Conservation (phyloP, 2,888 invertebrate genomes). For the Zygogramma bicolorata region DNA sequence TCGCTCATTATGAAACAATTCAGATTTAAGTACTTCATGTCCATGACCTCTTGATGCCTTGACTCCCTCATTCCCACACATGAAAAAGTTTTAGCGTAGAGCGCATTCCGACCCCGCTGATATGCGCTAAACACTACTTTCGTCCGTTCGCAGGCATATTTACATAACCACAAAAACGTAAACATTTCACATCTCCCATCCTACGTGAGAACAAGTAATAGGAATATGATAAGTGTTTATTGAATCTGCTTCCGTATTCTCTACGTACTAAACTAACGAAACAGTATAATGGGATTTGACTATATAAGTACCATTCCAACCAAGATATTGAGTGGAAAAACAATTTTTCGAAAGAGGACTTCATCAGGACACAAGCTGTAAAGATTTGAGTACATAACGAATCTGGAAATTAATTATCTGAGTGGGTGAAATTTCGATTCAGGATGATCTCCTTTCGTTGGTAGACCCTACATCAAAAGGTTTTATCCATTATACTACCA, state of each 20-base stretch:
- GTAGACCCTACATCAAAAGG: too few species aligned
- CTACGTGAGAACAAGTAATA: slow-evolving; percentile 19
- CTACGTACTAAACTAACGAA: background rate
- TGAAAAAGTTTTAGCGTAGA: background rate
- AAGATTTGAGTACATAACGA: too few species aligned
- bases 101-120: background rate
- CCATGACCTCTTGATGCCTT: background rate
- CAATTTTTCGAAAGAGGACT: background rate
- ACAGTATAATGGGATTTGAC: slow-evolving; percentile 2
- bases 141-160: background rate
- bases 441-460: too few species aligned
- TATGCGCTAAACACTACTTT: background rate
- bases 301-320: background rate
- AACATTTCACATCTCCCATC: slow-evolving; percentile 8
- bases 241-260: slow-evolving; percentile 10
- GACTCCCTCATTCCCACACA: slow-evolving; percentile 1
- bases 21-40: slow-evolving; percentile 3
- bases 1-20: background rate
- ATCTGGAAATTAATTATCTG: background rate
- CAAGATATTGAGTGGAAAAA: slow-evolving; percentile 4
- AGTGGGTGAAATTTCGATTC: too few species aligned
- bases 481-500: too few species aligned
- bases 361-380: too few species aligned
- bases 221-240: slow-evolving; percentile 5
- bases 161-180: slow-evolving; percentile 23